Evolutionary conservation across 2,888 invertebrate species (phyloP), one percentile per base, ranked within the genome.

Genomic region (Drosophila multiciliata): DNA sequence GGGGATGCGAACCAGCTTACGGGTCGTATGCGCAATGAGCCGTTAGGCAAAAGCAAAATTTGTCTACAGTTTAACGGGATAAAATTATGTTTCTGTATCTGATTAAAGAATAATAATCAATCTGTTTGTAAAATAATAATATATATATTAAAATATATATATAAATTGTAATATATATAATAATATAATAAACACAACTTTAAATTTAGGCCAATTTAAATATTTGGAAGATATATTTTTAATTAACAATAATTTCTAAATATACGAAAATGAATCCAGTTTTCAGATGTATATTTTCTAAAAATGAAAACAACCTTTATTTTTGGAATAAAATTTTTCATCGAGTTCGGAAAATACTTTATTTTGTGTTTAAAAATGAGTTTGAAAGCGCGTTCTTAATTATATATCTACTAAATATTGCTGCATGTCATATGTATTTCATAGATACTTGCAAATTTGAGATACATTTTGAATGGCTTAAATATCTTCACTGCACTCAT

Each of bases 1-100:
- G 8, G 29, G 17, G 3, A 11, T 12, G 12, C 3, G 6, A 6
- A 29, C 8, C 17, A 29, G 38, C 9, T n/a, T 33, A 65, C 61
- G 42, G 9, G 48, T 29, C 80, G 76, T 75, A 75, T 76, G 76
- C 70, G 80, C 55, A 76, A 80, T 64, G 26, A 11, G 9, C 4
- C 33, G 11, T 58, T 11, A 3, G 17, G 4, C 38, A 38, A n/a
- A 3, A 11, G 15, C 3, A 3, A 11, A 33, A 8, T 3, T 32
- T 4, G 8, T 15, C 45, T 8, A 8, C 45, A 45, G 0, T 8
- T 45, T 8, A 15, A 7, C 20, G 4, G 20, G 45, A 45, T 20
- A 15, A 9, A 45, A 20, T 15, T 20, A 12, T 12, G 42, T 42
- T 7, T 42, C 6, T 12, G 20, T 6, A 1, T 20, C 20, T 12